phyloP scores from a whole-genome alignment of 2,888 invertebrate species.

The Perizoma affinitatum region DNA sequence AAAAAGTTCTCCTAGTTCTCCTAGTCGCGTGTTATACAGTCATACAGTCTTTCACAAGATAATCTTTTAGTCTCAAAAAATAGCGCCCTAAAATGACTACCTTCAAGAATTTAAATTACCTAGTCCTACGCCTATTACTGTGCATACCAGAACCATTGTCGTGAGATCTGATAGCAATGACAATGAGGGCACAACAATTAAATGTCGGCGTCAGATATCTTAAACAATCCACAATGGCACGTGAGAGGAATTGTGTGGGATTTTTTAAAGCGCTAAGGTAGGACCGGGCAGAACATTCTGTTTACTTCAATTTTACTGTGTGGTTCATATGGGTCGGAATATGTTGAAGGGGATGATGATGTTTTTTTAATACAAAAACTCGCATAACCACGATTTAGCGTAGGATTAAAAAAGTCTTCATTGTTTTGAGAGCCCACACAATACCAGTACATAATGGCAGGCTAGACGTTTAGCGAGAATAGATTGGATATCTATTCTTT shows the following conservation, averaged over 20 bases:
- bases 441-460: too few species aligned
- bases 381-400: too few species aligned
- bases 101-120: constrained; percentile 26
- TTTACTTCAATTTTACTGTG: not conserved
- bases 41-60: too few species aligned
- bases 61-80: constrained; percentile 20
- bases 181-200: constrained; percentile 75
- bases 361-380: too few species aligned
- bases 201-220: constrained; percentile 62
- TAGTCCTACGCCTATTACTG: constrained; percentile 29
- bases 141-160: constrained; percentile 48
- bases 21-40: too few species aligned
- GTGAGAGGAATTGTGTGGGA: constrained; percentile 76
- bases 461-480: too few species aligned
- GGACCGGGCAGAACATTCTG: constrained; percentile 11
- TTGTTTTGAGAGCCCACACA: too few species aligned
- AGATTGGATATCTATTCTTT: too few species aligned
- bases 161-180: constrained; percentile 72
- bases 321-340: too few species aligned
- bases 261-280: constrained; percentile 49
- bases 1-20: too few species aligned
- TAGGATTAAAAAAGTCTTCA: too few species aligned
- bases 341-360: too few species aligned
- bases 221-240: constrained; percentile 77
- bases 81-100: constrained; percentile 22